Evolutionary conservation across 2,888 invertebrate species (phyloP).

Genomic region (Amblyjoppa proteus): DNA sequence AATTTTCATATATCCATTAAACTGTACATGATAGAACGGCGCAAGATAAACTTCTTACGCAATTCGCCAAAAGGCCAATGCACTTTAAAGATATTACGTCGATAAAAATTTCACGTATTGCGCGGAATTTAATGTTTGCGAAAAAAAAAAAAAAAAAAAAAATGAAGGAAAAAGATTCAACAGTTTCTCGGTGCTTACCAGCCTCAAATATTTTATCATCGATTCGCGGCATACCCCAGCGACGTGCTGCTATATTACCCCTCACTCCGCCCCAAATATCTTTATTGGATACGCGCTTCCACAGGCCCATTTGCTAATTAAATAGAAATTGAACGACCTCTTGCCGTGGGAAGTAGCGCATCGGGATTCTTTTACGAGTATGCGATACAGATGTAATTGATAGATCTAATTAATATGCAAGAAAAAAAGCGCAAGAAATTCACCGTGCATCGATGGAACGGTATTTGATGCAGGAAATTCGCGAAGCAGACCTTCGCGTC

Average conservation of each 20-base stretch:
- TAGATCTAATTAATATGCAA: neutral
- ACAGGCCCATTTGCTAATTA: constrained; percentile 7
- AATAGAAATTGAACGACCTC: constrained; percentile 15
- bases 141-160: neutral
- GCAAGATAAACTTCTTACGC: too few relatives aligned
- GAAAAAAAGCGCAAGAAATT: neutral
- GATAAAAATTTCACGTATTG: neutral
- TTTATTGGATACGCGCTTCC: neutral
- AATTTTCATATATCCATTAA: constrained; percentile 1
- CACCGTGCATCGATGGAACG: neutral
- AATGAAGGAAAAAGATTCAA: neutral
- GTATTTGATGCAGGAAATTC: neutral
- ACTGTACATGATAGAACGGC: neutral
- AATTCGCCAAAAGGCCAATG: neutral
- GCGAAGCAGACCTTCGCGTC: neutral
- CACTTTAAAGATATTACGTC: neutral
- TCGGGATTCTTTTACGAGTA: neutral
- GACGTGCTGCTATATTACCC: neutral
- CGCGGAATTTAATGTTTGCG: neutral
- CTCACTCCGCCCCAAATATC: neutral
- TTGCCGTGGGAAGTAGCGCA: neutral
- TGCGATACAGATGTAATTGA: neutral
- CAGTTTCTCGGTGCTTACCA: neutral
- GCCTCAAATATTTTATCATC: constrained; percentile 1
- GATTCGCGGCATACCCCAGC: neutral